Conservation (phyloP, 2,113 vertebrate genomes). For the Nasalis larvatus region DNA sequence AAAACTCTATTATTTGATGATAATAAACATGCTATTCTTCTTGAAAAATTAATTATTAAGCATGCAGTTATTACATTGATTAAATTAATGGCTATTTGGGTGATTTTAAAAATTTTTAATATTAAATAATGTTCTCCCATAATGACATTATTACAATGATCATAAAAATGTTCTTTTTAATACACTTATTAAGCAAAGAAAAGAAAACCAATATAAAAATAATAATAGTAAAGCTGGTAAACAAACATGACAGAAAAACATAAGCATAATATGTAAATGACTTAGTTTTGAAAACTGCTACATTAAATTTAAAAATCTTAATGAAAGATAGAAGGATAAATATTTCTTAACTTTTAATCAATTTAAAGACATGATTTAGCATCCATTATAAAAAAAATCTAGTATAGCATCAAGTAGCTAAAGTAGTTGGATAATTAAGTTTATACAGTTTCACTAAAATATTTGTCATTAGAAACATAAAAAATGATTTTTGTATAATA, state of each 20-base stretch:
- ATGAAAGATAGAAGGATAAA: background rate
- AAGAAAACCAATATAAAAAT: background rate
- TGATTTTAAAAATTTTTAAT: background rate
- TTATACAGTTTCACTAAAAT: background rate
- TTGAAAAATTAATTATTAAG: background rate
- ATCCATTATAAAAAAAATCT: background rate
- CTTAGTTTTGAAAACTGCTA: background rate
- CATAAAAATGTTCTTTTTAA: background rate
- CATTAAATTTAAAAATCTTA: background rate
- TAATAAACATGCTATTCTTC: background rate
- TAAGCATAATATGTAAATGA: background rate
- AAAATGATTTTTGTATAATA: background rate
- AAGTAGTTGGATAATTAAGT: background rate
- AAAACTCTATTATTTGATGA: background rate
- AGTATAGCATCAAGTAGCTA: background rate
- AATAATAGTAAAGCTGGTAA: background rate
- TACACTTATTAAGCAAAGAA: background rate
- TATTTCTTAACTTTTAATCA: background rate
- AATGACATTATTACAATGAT: background rate
- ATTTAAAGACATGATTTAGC: background rate
- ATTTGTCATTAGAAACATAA: background rate
- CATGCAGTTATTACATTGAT: background rate
- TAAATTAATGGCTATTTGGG: background rate
- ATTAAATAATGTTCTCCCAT: background rate
- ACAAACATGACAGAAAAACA: background rate